These are phyloP conservation scores for Catamblyrhynchus diadema DNA, from an alignment of 2,797 vertebrate species.

Conservation along the genomic window DNA sequence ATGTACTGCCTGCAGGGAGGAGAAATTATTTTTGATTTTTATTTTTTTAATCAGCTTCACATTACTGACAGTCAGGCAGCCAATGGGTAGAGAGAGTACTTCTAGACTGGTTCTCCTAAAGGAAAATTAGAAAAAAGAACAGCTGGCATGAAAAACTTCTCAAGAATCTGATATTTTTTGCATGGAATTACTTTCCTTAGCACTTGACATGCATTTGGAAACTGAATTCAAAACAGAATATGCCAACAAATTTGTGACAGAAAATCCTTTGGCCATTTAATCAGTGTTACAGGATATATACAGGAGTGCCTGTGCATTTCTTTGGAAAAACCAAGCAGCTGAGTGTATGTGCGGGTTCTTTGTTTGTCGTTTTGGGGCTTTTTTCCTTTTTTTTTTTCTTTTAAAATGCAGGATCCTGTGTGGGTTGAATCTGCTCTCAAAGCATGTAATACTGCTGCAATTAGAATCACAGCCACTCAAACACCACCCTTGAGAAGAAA, in stretches of 20 bases:
- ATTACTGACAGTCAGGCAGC: background rate
- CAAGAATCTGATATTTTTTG: background rate
- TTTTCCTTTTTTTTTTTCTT: rapidly evolving
- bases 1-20: background rate
- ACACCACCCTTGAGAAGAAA: background rate
- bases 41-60: background rate
- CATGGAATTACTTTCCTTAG: background rate
- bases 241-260: background rate
- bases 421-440: background rate
- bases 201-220: background rate
- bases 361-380: rapidly evolving
- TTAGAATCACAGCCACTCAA: background rate
- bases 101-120: background rate
- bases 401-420: background rate
- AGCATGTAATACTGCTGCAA: background rate
- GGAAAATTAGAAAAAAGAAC: background rate
- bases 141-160: background rate
- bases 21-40: background rate
- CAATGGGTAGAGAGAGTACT: background rate
- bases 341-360: rapidly evolving
- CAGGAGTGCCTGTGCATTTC: background rate
- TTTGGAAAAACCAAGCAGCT: background rate
- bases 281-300: background rate
- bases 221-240: background rate
- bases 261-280: background rate